Conservation (phyloP, 1,140 invertebrate species). For the Acromyrmex charruanus region DNA sequence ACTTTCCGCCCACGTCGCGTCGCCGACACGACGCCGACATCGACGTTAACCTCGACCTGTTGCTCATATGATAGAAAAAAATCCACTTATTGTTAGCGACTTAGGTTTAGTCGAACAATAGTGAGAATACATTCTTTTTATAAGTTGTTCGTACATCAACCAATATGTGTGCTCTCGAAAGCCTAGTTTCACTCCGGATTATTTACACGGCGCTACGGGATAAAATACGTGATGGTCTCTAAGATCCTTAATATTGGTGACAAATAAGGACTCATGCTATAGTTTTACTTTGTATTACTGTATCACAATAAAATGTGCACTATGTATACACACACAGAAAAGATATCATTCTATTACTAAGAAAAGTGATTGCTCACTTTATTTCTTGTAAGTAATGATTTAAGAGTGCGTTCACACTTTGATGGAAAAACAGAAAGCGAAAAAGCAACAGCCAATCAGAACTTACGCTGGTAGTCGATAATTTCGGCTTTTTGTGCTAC, state of each 20-base stretch:
- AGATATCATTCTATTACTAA: too few species aligned
- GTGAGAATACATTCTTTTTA: neutral
- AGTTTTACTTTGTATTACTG: neutral
- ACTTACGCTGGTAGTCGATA: too few species aligned
- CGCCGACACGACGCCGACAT: neutral
- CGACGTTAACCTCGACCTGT: conserved; percentile 55
- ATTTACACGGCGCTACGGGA: conserved; percentile 30
- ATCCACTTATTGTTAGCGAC: neutral
- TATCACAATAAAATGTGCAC: neutral
- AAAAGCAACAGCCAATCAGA: too few species aligned
- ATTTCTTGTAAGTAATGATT: too few species aligned
- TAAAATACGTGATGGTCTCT: conserved; percentile 11
- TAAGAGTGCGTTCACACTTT: too few species aligned
- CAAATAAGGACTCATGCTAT: neutral
- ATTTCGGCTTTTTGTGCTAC: too few species aligned
- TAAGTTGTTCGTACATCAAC: neutral
- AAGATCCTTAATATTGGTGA: neutral
- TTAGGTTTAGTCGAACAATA: neutral
- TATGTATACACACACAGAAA: too few species aligned
- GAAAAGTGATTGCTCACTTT: too few species aligned
- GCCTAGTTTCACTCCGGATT: conserved; percentile 30
- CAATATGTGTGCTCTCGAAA: neutral
- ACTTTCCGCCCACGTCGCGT: conserved; percentile 6
- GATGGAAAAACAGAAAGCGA: too few species aligned
- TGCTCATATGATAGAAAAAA: conserved; percentile 33